Conservation (phyloP, 2,888 invertebrate genomes). For the Argynnis bischoffii region DNA sequence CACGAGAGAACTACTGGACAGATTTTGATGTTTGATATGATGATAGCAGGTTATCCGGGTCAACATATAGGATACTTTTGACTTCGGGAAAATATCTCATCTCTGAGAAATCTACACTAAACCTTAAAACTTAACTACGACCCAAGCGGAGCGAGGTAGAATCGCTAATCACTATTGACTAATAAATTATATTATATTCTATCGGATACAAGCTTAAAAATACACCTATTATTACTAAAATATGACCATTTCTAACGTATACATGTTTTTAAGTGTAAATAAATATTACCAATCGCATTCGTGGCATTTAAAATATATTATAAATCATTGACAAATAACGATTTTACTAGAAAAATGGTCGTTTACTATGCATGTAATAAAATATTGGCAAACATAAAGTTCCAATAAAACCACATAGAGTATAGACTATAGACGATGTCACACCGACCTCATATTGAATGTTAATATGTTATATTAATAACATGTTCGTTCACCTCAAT, state of each 20-base stretch:
- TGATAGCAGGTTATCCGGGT: too few species aligned
- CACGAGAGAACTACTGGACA: too few species aligned
- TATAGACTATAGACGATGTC: too few species aligned
- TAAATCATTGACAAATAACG: not conserved
- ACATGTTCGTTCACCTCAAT: constrained; percentile 35
- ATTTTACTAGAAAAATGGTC: not conserved
- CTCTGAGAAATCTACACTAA: too few species aligned
- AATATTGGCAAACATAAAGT: constrained; percentile 11
- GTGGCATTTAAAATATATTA: not conserved
- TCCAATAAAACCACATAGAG: constrained; percentile 16
- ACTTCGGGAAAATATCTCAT: too few species aligned
- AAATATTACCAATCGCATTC: not conserved
- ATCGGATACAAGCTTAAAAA: too few species aligned
- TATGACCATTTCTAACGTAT: not conserved
- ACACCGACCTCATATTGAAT: constrained; percentile 21
- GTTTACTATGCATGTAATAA: not conserved
- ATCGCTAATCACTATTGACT: not conserved
- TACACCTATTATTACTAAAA: too few species aligned
- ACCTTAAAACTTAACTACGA: too few species aligned
- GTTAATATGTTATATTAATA: constrained; percentile 27
- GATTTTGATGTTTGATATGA: too few species aligned
- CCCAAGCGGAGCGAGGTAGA: too few species aligned
- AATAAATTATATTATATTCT: not conserved
- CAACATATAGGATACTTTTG: too few species aligned
- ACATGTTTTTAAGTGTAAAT: not conserved